phyloP scores from a whole-genome alignment of 2,113 vertebrate genomes.

The Laterallus jamaicensis region DNA sequence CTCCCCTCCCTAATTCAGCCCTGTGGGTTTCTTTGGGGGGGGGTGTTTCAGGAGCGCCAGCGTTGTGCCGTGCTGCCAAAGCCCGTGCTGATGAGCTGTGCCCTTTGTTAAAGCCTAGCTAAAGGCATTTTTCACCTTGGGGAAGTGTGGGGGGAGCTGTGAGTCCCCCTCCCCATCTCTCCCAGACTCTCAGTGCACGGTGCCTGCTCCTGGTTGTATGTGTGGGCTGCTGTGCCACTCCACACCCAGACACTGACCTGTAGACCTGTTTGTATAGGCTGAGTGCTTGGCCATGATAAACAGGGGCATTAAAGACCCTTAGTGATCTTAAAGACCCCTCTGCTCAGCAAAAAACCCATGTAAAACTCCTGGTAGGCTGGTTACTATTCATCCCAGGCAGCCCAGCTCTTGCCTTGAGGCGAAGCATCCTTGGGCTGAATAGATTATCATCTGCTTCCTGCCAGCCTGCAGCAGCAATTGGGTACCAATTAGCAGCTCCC shows the following conservation, averaged over 20 bases:
- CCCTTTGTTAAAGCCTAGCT: fast-evolving
- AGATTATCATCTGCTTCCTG: not conserved
- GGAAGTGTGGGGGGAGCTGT: not conserved
- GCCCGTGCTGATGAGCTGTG: not conserved
- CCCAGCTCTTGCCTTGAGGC: not conserved
- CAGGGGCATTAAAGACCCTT: not conserved
- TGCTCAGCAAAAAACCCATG: not conserved
- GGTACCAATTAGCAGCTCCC: not conserved
- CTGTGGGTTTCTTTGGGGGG: not conserved
- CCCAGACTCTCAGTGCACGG: not conserved
- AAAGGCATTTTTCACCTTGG: not conserved
- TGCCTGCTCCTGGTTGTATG: not conserved
- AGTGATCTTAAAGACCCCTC: not conserved
- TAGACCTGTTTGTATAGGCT: not conserved
- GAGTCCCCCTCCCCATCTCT: not conserved
- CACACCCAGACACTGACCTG: fast-evolving
- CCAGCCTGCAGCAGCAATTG: fast-evolving
- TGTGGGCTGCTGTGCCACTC: not conserved
- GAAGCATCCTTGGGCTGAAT: not conserved
- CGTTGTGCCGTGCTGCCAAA: fast-evolving
- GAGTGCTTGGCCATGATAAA: not conserved
- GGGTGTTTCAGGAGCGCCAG: not conserved
- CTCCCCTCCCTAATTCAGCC: too few species aligned
- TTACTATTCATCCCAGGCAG: not conserved
- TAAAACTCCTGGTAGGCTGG: fast-evolving